Conservation (phyloP, 2,888 invertebrate genomes). For the Drosophila atripex region DNA sequence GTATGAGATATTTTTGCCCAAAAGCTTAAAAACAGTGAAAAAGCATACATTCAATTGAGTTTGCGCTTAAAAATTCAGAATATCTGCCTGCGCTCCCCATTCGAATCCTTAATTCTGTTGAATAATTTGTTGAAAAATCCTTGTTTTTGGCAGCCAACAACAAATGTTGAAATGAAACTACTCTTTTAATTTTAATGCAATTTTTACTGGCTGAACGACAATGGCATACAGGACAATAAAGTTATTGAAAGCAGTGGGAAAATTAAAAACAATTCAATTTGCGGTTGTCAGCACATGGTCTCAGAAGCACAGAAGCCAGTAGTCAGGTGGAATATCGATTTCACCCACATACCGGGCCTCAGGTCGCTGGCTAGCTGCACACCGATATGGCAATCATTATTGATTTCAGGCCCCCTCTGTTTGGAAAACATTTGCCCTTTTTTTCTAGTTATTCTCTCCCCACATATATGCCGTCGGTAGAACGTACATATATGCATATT, state of each 20-base stretch:
- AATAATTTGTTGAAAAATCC: background rate
- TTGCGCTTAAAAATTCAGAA: background rate
- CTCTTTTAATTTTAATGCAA: background rate
- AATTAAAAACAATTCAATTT: slow-evolving; percentile 37
- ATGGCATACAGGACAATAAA: slow-evolving; percentile 2
- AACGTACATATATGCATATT: slow-evolving; percentile 53
- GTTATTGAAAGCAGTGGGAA: background rate
- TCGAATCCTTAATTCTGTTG: slow-evolving; percentile 1
- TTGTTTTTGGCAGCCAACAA: background rate
- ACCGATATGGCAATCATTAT: slow-evolving; percentile 61
- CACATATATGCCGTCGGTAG: background rate
- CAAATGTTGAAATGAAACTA: background rate
- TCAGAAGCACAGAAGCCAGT: background rate
- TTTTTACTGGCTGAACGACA: background rate
- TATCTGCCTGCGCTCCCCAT: background rate
- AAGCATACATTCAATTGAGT: background rate
- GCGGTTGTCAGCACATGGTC: slow-evolving; percentile 29
- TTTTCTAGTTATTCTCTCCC: background rate
- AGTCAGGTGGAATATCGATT: slow-evolving; percentile 43
- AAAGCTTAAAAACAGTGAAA: background rate
- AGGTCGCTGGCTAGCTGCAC: slow-evolving; percentile 12
- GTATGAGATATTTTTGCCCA: slow-evolving; percentile 54
- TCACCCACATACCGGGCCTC: slow-evolving; percentile 32
- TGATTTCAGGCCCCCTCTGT: slow-evolving; percentile 57
- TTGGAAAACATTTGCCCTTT: background rate